Evolutionary conservation across 2,113 vertebrate genomes (phyloP).

Genomic region (Labeo rohita): DNA sequence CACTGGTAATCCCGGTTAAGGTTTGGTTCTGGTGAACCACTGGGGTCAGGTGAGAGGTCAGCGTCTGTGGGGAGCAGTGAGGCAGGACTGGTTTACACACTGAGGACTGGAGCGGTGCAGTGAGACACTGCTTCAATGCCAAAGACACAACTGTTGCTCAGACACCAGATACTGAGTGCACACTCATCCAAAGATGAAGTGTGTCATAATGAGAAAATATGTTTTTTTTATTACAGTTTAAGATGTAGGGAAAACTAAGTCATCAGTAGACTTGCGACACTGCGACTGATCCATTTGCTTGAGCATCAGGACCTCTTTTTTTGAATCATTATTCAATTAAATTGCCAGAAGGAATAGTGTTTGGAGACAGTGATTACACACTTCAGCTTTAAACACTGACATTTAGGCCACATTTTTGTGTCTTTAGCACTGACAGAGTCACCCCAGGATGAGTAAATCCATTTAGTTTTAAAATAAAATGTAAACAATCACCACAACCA

Average conservation of each 20-base stretch:
- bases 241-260: not conserved
- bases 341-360: not conserved
- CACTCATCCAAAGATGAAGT: not conserved
- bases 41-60: not conserved
- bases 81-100: conserved; percentile 47
- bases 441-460: conserved; percentile 55
- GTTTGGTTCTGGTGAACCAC: not conserved
- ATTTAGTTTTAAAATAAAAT: conserved; percentile 67
- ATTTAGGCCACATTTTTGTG: not conserved
- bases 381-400: not conserved
- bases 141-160: not conserved
- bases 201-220: too few relatives aligned
- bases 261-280: not conserved
- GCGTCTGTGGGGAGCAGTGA: conserved; percentile 64
- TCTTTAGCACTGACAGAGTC: conserved; percentile 16
- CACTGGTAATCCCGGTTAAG: not conserved
- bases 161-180: not conserved
- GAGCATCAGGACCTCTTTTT: not conserved
- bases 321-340: not conserved
- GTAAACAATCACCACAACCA: conserved; percentile 29
- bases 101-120: not conserved
- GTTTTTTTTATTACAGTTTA: too few relatives aligned
- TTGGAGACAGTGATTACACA: not conserved
- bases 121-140: not conserved
- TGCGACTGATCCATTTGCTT: not conserved